Percentiles rank a stretch among this genome's conserved stretches.
phyloP scores from a whole-genome alignment of 2,797 vertebrate genomes.

The Lepilemur septentrionalis region DNA sequence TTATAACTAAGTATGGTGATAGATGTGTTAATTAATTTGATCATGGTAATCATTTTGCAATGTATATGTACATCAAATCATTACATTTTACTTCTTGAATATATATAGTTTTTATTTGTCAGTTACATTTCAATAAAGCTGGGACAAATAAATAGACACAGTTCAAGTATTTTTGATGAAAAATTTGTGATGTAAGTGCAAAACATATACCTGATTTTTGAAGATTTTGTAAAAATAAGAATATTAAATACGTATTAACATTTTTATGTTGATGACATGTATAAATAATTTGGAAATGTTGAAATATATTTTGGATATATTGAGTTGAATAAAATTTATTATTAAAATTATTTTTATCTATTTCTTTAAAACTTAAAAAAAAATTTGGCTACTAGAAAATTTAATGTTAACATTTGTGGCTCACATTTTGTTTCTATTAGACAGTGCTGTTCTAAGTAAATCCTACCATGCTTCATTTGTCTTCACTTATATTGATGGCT shows the following conservation, averaged over 20 bases:
- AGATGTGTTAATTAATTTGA: background rate
- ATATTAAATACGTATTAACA: background rate
- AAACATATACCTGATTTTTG: background rate
- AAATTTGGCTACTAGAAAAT: background rate
- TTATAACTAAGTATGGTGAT: background rate
- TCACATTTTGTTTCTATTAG: background rate
- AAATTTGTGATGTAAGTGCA: background rate
- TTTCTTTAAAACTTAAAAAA: background rate
- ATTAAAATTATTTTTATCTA: conserved; percentile 7
- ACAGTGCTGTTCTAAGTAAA: background rate
- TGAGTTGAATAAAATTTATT: background rate
- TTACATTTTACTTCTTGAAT: background rate
- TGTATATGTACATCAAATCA: background rate
- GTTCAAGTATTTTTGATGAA: background rate
- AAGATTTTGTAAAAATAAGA: conserved; percentile 18
- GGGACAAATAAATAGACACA: background rate
- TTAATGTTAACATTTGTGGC: background rate
- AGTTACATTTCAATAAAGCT: background rate
- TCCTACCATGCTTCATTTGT: background rate
- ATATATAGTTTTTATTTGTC: background rate
- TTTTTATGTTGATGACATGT: background rate
- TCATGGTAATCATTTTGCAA: background rate
- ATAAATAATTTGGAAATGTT: background rate
- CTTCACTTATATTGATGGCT: background rate
- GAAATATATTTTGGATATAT: background rate